Evolutionary conservation across 2,888 invertebrate species (phyloP), one percentile per base, ranked within the genome.

Genomic region (Nineta flava): DNA sequence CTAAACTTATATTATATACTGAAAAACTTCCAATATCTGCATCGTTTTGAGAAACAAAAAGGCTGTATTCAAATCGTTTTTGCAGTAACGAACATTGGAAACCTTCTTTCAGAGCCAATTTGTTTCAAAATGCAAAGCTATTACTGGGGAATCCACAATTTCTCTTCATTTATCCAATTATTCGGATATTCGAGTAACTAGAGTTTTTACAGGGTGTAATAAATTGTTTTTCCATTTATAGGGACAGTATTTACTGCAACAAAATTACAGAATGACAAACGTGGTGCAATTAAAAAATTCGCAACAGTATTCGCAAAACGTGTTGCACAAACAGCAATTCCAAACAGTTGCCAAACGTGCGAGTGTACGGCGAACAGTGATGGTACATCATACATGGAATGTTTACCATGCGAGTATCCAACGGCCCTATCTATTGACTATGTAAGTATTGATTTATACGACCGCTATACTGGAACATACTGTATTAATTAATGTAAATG

Each of bases 321-420:
- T 43, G 69, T 83, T 2, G 80, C 79, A 1, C 62, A 70, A 51
- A 74, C 77, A n/a, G 81, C 81, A 1, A 58, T 62, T 16, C 77
- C 81, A 2, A 70, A 68, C 48, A 58, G 64, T 7, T 81, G 79
- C 55, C 79, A 83, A 58, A 72, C 72, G 26, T 84, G 83, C 61
- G 83, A 83, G 59, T 84, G 83, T 57, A 74, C 77, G 1, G 76
- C 79, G 2, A 74, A 78, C 57, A 75, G 79, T 53, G 73, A 76
- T 40, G 82, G 81, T 1, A 69, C 79, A 16, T 75, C 81, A 4
- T 77, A 72, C 61, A 73, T 81, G 68, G 76, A 77, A 54, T 83
- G 83, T 58, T 73, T 75, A 51, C 75, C 78, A 1, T 80, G 79
- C 58, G 65, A 65, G 47, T 72, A 72, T 59, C 74, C 75, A 3